Evolutionary conservation across 2,113 vertebrate species (phyloP).

Genomic region (Blennius ocellaris): DNA sequence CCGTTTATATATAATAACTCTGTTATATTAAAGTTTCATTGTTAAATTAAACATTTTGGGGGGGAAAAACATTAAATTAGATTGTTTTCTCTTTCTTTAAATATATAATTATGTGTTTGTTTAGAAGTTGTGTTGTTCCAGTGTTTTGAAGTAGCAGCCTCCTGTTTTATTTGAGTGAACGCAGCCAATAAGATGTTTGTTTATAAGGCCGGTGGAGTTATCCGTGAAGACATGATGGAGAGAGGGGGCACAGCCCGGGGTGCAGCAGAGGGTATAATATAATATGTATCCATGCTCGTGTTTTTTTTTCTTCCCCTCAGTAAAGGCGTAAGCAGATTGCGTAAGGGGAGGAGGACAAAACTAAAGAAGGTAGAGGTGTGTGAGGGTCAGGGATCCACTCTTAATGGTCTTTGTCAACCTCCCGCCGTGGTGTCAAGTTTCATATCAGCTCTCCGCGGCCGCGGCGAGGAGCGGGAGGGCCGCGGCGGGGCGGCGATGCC

Average conservation of each 20-base stretch:
- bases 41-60: no score
- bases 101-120: no score
- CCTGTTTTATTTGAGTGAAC: conserved; percentile 31
- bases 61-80: no score
- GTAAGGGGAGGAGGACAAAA: conserved; percentile 44
- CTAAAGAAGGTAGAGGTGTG: conserved; percentile 57
- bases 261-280: conserved; percentile 41
- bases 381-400: conserved; percentile 49
- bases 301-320: conserved; percentile 51
- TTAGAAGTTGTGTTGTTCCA: no score
- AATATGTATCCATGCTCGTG: conserved; percentile 51
- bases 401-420: conserved; percentile 85
- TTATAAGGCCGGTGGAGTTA: conserved; percentile 65
- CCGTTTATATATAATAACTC: no score
- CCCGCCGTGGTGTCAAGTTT: conserved; percentile 80
- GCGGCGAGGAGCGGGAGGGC: conserved; percentile 59
- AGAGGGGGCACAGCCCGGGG: conserved; percentile 48
- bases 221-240: conserved; percentile 60
- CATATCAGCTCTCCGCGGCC: conserved; percentile 71
- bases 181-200: conserved; percentile 39
- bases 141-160: conserved; percentile 20
- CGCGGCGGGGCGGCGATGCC: conserved; percentile 59
- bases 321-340: conserved; percentile 64
- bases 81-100: no score
- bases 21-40: no score